These are phyloP conservation scores for Notospermus geniculatus DNA, from an alignment of 1,140 invertebrate species.

Conservation along the genomic window DNA sequence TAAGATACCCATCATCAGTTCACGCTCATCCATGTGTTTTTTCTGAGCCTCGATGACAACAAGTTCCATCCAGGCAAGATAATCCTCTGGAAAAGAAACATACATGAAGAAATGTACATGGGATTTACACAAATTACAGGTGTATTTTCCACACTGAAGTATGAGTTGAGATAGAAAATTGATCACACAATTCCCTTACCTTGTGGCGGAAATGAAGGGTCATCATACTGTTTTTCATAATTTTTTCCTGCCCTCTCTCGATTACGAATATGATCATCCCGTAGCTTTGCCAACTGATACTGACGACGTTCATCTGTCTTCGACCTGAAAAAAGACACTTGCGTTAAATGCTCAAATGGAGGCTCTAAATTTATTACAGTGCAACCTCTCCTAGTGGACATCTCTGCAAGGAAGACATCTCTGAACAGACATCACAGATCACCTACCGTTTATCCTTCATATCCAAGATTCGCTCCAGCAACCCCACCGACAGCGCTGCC, in stretches of 20 bases:
- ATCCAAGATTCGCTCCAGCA: slow-evolving; percentile 3
- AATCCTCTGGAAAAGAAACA: slow-evolving; percentile 30
- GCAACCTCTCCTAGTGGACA: too few species aligned
- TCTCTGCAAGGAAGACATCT: too few species aligned
- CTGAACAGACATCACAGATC: too few species aligned
- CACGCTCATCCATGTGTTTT: slow-evolving; percentile 40
- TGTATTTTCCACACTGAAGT: too few species aligned
- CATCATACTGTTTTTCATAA: slow-evolving; percentile 4
- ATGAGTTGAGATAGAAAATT: background rate
- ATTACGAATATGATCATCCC: slow-evolving; percentile 8
- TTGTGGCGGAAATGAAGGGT: background rate
- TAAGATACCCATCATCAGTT: slow-evolving; percentile 35
- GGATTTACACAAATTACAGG: too few species aligned
- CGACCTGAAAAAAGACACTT: slow-evolving; percentile 27
- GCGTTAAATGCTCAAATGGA: too few species aligned
- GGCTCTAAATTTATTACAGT: too few species aligned
- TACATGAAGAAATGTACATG: background rate
- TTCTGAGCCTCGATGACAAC: slow-evolving; percentile 32
- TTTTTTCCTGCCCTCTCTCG: background rate
- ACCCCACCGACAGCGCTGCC: slow-evolving; percentile 26
- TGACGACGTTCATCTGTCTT: slow-evolving; percentile 32
- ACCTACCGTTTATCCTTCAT: slow-evolving; percentile 5
- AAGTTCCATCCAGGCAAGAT: slow-evolving; percentile 31
- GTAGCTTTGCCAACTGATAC: slow-evolving; percentile 29
- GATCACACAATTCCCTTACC: slow-evolving; percentile 3